These are phyloP conservation scores for Phalacrocorax pelagicus DNA, from an alignment of 2,113 vertebrate genomes.

Conservation along the genomic window DNA sequence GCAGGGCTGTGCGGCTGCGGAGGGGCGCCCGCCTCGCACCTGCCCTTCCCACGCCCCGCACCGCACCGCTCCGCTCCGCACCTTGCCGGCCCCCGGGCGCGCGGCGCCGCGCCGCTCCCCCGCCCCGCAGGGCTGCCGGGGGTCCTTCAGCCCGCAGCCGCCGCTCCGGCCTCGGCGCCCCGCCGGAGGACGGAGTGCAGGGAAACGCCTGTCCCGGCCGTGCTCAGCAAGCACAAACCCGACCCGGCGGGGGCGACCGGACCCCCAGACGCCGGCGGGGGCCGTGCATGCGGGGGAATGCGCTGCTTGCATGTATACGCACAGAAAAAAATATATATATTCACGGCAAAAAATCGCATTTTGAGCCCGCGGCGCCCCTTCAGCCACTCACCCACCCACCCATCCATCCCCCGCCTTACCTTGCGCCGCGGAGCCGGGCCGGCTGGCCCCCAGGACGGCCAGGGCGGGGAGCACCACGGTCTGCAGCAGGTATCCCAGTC, in stretches of 20 bases:
- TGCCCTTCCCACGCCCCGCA: neutral
- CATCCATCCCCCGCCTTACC: too few relatives aligned
- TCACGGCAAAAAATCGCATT: too few relatives aligned
- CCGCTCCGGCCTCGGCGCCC: neutral
- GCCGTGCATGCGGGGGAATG: neutral
- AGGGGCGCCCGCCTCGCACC: neutral
- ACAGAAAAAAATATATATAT: too few relatives aligned
- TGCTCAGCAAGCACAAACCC: neutral
- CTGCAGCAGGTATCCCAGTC: slow-evolving; percentile 80
- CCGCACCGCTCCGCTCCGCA: neutral
- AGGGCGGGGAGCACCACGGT: slow-evolving; percentile 72
- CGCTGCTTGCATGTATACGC: neutral
- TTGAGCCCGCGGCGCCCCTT: too few relatives aligned
- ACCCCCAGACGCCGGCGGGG: neutral
- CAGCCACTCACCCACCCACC: too few relatives aligned
- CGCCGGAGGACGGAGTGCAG: neutral
- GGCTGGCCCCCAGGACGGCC: too few relatives aligned
- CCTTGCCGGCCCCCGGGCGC: neutral
- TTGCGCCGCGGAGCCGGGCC: too few relatives aligned
- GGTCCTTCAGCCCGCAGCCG: neutral
- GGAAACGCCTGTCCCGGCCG: neutral
- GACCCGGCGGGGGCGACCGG: neutral
- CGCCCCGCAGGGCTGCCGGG: too few relatives aligned
- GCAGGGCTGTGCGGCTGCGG: neutral
- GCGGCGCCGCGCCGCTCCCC: too few relatives aligned